Percentiles rank a stretch among this genome's conserved stretches.
These are phyloP conservation scores for Grantiella picta DNA, from an alignment of 2,113 vertebrate genomes.

Conservation along the genomic window DNA sequence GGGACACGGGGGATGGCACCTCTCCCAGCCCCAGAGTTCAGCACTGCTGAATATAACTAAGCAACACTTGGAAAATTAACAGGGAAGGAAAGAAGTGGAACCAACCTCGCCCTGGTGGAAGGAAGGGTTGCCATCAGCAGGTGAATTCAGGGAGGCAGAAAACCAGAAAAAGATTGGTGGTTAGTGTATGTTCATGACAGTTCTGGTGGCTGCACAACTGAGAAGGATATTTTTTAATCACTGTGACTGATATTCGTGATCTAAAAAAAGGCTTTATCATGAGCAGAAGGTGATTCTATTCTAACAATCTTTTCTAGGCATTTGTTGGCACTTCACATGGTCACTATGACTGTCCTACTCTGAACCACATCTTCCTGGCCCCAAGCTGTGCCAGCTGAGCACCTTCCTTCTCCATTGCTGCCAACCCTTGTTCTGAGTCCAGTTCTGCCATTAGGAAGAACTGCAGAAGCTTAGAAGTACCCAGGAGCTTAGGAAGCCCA, in stretches of 20 bases:
- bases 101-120: conserved; percentile 91
- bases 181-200: not conserved
- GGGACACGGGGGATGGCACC: not conserved
- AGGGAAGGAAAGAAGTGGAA: conserved; percentile 68
- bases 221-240: not conserved
- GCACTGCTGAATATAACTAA: not conserved
- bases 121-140: conserved; percentile 80
- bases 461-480: not conserved
- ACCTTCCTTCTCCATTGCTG: not conserved
- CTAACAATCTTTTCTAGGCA: not conserved
- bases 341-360: not conserved
- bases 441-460: not conserved
- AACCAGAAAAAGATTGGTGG: conserved; percentile 4
- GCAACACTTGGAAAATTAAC: not conserved
- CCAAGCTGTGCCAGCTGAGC: not conserved
- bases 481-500: not conserved
- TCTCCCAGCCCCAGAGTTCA: not conserved
- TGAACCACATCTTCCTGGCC: not conserved
- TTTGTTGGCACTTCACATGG: not conserved
- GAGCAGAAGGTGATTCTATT: not conserved
- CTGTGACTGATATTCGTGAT: not conserved
- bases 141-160: conserved; percentile 58
- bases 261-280: not conserved
- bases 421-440: not conserved
- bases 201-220: not conserved